Base-by-base conservation (phyloP, 2,888 invertebrate genomes). In the Trissoscelio sp. region DNA sequence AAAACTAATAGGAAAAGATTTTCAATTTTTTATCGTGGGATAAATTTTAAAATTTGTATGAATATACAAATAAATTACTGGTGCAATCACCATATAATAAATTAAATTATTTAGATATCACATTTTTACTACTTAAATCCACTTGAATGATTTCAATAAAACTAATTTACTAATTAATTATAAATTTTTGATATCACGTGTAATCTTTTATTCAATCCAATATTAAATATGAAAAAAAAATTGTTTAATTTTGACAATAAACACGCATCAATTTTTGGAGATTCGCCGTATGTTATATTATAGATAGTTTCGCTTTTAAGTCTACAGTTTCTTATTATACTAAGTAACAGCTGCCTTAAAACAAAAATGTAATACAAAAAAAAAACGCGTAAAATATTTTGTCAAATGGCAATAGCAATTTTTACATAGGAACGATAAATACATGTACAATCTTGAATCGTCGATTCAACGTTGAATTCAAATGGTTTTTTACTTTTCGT, bases 351-450 rank as follows among this genome's bases (percentile, higher is more conserved):
- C 37, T 55, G 55, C 57, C 62, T 39, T 57, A 48, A 24, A 57
- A 66, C 12, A 66, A 57, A 31, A 66, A 37, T 5, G 4, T 66
- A 34, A 22, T 31, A 46, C 16, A 55, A 73, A 58, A 44, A 67
- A 37, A 6, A 34, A 7, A n/a, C 48, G n/a, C 42, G n/a, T 31
- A 31, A 31, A 51, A 66, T 24, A 42, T 64, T 31, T 51, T 4
- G 53, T 37, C 9, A 39, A 75, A 53, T 73, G 58, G 51, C 60
- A 67, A 42, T 58, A 58, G 18, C n/a, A 24, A 51, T 37, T 69
- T 75, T 62, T 69, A 60, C 24, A 62, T 69, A 69, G 62, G 62
- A 77, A 77, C 69, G 44, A 67, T 60, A 39, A 69, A 37, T 62
- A 55, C 44, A 69, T 53, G 18, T 69, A 69, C 60, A 77, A 67